A percentile compares a stretch with the other conserved stretches of the same genome.
Evolutionary conservation across 2,113 vertebrate species (phyloP).

Genomic region (Ibidorhyncha struthersii): DNA sequence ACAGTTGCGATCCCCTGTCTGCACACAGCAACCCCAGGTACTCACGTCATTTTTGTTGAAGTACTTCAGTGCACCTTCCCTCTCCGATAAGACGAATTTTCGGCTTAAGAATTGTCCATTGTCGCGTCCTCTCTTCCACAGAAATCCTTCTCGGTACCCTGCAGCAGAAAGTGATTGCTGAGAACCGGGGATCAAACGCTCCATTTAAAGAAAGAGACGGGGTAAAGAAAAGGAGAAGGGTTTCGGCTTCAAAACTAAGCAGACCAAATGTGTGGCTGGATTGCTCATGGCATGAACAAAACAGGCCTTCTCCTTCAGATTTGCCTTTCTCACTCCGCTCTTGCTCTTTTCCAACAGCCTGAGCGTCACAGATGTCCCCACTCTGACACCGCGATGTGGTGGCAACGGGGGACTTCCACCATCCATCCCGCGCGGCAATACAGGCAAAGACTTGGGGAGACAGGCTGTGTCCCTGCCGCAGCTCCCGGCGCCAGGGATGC

Average conservation of each 20-base stretch:
- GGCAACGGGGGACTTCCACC: neutral
- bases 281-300: neutral
- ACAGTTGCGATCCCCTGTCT: fast-evolving
- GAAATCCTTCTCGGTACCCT: conserved; percentile 95
- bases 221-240: neutral
- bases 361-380: neutral
- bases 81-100: conserved; percentile 91
- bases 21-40: neutral
- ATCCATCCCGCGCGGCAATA: fast-evolving
- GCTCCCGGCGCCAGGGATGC: neutral
- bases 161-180: neutral
- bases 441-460: neutral
- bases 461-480: neutral
- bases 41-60: conserved; percentile 96
- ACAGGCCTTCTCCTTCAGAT: neutral
- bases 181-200: neutral
- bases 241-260: neutral
- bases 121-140: conserved; percentile 95
- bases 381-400: fast-evolving
- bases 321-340: neutral
- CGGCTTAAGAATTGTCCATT: conserved; percentile 93
- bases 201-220: neutral
- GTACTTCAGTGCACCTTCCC: conserved; percentile 93
- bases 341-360: neutral
- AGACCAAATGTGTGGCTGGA: neutral